Evolutionary conservation across 2,113 vertebrate species (phyloP).

Genomic region (Pelusios castaneus): DNA sequence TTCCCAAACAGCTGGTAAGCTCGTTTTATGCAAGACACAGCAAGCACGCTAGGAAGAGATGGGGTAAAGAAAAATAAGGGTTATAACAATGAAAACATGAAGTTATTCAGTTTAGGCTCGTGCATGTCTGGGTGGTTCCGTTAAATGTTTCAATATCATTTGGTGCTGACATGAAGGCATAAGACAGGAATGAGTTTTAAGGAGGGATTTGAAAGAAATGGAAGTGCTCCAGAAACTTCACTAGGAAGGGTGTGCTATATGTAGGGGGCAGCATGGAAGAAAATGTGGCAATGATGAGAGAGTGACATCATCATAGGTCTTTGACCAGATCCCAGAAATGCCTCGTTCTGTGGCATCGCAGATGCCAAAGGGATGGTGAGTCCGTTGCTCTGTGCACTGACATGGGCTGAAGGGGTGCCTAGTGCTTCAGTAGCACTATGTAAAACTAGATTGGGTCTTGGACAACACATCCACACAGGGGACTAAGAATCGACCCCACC

Average conservation of each 20-base stretch:
- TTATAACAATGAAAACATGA: not conserved
- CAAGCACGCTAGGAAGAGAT: not conserved
- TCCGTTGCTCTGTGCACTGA: not conserved
- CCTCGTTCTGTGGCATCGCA: not conserved
- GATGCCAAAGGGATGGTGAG: not conserved
- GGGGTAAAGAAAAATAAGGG: slow-evolving; percentile 30
- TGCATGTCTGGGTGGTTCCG: not conserved
- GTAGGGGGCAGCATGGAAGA: not conserved
- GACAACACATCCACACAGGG: too few species aligned
- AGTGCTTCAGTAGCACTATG: not conserved
- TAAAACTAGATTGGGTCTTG: too few species aligned
- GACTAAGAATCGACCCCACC: not conserved
- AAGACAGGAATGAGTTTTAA: not conserved
- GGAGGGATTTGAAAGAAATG: not conserved
- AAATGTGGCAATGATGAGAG: not conserved
- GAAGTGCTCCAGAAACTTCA: not conserved
- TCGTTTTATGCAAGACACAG: not conserved
- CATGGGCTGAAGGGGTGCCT: not conserved
- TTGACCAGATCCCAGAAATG: not conserved
- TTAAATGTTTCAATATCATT: not conserved
- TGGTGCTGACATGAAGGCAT: not conserved
- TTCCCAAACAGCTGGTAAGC: not conserved
- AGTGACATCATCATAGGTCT: not conserved
- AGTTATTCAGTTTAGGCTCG: not conserved
- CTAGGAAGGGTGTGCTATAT: not conserved